Base-by-base conservation (phyloP, 2,797 vertebrate species). In the Microctenopoma lineatum region DNA sequence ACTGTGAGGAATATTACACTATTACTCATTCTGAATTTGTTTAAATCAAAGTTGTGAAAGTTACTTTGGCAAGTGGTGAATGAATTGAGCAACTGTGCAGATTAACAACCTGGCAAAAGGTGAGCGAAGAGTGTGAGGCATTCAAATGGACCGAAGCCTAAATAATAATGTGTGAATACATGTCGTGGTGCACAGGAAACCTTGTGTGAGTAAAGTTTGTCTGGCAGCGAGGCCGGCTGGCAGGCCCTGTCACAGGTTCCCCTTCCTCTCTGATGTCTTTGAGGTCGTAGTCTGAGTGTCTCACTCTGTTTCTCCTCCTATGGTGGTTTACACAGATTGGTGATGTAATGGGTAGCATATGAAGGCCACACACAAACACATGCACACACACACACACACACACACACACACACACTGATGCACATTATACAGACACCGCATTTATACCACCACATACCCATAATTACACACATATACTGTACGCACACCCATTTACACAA, bases 301-400 rank as follows among this genome's bases (percentile, higher is more conserved):
- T 91, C 87, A 85, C 85, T 90, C 80, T 83, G 88, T 85, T 89
- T 86, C 87, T 93, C 88, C 88, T 90, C 81, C 88, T 90, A 89
- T 88, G 84, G 87, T 87, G 87, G 88, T 90, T 90, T 92, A 88
- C 84, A 90, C 80, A 89, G 90, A 93, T 93, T 87, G 87, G 80
- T 91, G 90, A 94, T 85, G 92, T 93, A 90, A 93, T 89, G 87
- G 90, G 84, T 87, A 83, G 90, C 91, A 92, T 87, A 89, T 92
- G 85, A 91, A 91, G 92, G 92, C 93, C 92, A 92, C 93, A 92
- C 91, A 93, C 90, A 90, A 84, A 89, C 86, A 89, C 83, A 80
- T 77, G 75, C 79, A 75, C 71, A 75, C 84, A 86, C 83, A 80
- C 79, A 74, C 67, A 75, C 73, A 79, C 80, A 74, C 66, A 76